A percentile compares a stretch with the other conserved stretches of the same genome.
These are phyloP conservation scores for Stylophora pistillata DNA, from an alignment of 64 coral and sea anemone genomes.

Conservation along the genomic window DNA sequence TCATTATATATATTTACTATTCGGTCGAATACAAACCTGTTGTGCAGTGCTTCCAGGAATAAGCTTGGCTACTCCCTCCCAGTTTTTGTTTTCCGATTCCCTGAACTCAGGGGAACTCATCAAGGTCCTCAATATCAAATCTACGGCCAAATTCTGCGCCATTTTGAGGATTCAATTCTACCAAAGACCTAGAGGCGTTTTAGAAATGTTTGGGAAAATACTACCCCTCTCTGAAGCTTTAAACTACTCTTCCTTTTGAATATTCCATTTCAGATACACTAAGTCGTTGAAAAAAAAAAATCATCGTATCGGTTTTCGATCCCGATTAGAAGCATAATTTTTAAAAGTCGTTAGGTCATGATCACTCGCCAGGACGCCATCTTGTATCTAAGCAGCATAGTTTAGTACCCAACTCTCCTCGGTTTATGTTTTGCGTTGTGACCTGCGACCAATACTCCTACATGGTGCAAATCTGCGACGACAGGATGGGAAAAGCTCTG, in stretches of 20 bases:
- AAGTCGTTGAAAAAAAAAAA: no score
- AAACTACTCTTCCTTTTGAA: no score
- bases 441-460: no score
- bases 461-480: no score
- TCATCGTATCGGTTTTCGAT: background rate
- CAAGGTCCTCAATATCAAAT: slow-evolving; percentile 77
- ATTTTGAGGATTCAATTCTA: slow-evolving; percentile 3
- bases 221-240: no score
- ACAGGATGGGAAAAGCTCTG: no score
- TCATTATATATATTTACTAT: background rate
- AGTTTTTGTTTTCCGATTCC: slow-evolving; percentile 76
- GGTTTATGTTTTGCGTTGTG: background rate
- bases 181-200: background rate
- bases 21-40: slow-evolving; percentile 57
- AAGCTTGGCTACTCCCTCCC: slow-evolving; percentile 72
- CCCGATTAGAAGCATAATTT: background rate
- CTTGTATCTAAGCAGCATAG: slow-evolving; percentile 17
- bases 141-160: slow-evolving; percentile 69
- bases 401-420: background rate
- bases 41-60: slow-evolving; percentile 76
- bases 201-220: no score
- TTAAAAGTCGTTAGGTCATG: background rate
- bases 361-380: background rate
- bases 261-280: background rate
- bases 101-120: slow-evolving; percentile 84